phyloP scores from a whole-genome alignment of 2,888 invertebrate genomes.

The Ceratothoa steindachneri region DNA sequence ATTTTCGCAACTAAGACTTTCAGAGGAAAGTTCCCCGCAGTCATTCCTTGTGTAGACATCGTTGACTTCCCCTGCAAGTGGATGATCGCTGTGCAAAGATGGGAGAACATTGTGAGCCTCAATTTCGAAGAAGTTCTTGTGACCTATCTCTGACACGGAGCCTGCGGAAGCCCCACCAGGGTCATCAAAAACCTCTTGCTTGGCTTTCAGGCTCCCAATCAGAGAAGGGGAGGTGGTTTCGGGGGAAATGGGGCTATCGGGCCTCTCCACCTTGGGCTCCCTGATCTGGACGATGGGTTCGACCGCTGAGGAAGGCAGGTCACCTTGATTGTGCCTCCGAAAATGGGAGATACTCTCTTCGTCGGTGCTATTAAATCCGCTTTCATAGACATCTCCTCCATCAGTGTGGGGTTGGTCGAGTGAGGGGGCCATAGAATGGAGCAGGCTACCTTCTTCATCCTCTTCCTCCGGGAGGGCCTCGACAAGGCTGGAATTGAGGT shows the following conservation, averaged over 20 bases:
- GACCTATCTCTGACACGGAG: no score
- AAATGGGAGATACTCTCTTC: background rate
- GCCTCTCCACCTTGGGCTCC: conserved; percentile 35
- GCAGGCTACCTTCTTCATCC: background rate
- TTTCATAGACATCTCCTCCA: background rate
- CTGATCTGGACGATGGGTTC: conserved; percentile 32
- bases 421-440: background rate
- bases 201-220: no score
- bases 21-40: no score
- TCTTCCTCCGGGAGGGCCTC: conserved; percentile 12
- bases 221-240: no score
- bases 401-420: background rate
- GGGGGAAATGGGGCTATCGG: background rate
- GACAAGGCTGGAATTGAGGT: conserved; percentile 26
- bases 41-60: no score
- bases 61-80: no score
- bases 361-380: background rate
- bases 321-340: background rate
- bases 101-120: no score
- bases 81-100: no score
- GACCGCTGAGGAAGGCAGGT: conserved; percentile 6
- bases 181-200: no score
- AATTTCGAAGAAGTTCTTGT: no score
- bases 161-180: no score
- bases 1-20: no score